Evolutionary conservation across 1,140 invertebrate species (phyloP), one percentile per base, ranked within the genome.

Genomic region (Brachionus asplanchnoidis): DNA sequence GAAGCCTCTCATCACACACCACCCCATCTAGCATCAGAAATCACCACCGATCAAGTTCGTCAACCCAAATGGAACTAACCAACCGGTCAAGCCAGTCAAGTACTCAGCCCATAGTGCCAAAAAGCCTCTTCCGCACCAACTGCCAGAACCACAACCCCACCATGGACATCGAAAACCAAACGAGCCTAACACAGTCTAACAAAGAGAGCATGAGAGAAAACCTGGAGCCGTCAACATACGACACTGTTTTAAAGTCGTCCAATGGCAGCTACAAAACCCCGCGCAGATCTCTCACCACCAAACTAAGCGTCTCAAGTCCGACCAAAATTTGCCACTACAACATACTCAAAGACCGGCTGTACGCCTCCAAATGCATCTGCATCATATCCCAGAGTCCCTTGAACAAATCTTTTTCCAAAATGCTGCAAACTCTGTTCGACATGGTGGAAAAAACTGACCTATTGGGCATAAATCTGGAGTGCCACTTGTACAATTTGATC

Each of bases 401-500:
- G 91, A 94, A 98, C 42, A 92, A 93, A 87, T 68, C 86, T 42
- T 86, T 85, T 75, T 20, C 84, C 7, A 66, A 78, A 86, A 95
- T 97, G 91, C 92, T 97, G 86, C 92, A 93, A 87, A 94, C 94
- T 91, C 91, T 96, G 85, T 95, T 95, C 89, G 94, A 93, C 3
- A 60, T 85, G 60, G 93, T 95, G n/a, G 86, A 84, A 36, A 87
- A 86, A 85, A 88, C 86, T 17, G 86, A 85, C 50, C 68, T 85
- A 40, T 86, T 87, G 17, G 86, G 86, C 77, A 84, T 89, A 68
- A 89, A 91, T 1, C 90, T 97, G 46, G 97, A 98, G 90, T 94
- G 94, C 44, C 96, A 96, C 90, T 94, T 99, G 0, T 97, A 96
- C 90, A 97, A 97, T 91, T 91, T 98, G 78, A 91, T 99, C 6